These are phyloP conservation scores for Drosophila seguyi DNA, from an alignment of 1,140 invertebrate species.

Conservation along the genomic window DNA sequence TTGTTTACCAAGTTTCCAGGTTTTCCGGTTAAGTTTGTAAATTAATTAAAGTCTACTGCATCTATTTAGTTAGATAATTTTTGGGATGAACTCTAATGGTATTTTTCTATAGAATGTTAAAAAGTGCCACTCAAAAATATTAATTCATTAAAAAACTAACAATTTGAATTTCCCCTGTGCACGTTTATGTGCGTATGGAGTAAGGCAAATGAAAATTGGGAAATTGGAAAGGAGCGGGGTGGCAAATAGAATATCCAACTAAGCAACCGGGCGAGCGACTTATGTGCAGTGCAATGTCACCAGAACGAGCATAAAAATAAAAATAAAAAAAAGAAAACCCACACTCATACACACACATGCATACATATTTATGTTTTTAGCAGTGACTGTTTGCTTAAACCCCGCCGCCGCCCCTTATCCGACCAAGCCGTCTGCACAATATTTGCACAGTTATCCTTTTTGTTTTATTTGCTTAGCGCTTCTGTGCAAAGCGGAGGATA, in stretches of 20 bases:
- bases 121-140: too few species aligned
- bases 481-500: conserved; percentile 71
- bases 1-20: too few species aligned
- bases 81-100: too few species aligned
- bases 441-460: conserved; percentile 83
- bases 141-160: too few species aligned
- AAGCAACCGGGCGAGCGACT: conserved; percentile 37
- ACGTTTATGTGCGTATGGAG: conserved; percentile 24
- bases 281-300: conserved; percentile 70
- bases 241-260: conserved; percentile 29
- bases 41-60: too few species aligned
- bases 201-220: conserved; percentile 60
- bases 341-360: conserved; percentile 22
- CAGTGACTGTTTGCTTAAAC: conserved; percentile 35
- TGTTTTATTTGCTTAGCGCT: conserved; percentile 84
- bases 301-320: conserved; percentile 43
- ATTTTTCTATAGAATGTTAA: too few species aligned
- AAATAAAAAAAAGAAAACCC: conserved; percentile 13
- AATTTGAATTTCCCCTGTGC: neutral
- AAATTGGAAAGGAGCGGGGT: conserved; percentile 28
- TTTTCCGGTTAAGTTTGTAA: too few species aligned
- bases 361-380: conserved; percentile 56
- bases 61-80: too few species aligned
- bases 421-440: conserved; percentile 54
- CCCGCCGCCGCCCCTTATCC: conserved; percentile 5